Evolutionary conservation across 2,113 vertebrate genomes (phyloP), one percentile per base, ranked within the genome.

Genomic region (Thryonomys swinderianus): DNA sequence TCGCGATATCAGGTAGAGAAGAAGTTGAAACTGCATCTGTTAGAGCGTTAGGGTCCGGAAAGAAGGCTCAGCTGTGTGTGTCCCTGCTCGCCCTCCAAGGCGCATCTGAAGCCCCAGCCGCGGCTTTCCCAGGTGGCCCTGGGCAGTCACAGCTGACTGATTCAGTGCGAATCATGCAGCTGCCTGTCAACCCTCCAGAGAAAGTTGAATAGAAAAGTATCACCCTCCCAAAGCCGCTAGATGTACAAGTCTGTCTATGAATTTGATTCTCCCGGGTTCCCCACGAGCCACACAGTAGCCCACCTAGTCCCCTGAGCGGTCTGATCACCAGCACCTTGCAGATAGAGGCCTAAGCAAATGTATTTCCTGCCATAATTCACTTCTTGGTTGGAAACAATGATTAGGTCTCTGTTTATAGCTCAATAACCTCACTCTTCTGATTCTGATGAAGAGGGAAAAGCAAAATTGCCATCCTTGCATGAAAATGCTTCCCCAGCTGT

Each of bases 121-220:
- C 88, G 30, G 76, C 85, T 83, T 93, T 88, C 9, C 92, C 96
- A 93, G 95, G 81, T 97, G 95, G 95, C 71, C 30, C 95, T 76
- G 80, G 96, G 90, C 76, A 89, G 79, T 82, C 78, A 93, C 30
- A 66, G 81, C 79, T 93, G 87, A 96, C 96, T 97, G 87, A 96
- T 97, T 97, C 93, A 96, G 61, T 96, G 93, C 96, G 96, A 86
- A 5, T 66, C 92, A 95, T 94, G 95, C 57, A 81, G 42, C 48
- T 12, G 55, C 81, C 53, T 73, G 81, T 76, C 69, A 86, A 87
- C 23, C 95, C 10, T 90, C 42, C 93, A 97, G 89, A 90, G 82
- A 81, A 95, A 96, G 86, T 6, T 64, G 32, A 62, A 48, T 93
- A 92, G 81, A 81, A 98, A 97, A 86, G 71, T 93, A 96, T 86